These are phyloP conservation scores for Amphiprion ocellaris DNA, from an alignment of 2,113 vertebrate genomes.

Conservation along the genomic window DNA sequence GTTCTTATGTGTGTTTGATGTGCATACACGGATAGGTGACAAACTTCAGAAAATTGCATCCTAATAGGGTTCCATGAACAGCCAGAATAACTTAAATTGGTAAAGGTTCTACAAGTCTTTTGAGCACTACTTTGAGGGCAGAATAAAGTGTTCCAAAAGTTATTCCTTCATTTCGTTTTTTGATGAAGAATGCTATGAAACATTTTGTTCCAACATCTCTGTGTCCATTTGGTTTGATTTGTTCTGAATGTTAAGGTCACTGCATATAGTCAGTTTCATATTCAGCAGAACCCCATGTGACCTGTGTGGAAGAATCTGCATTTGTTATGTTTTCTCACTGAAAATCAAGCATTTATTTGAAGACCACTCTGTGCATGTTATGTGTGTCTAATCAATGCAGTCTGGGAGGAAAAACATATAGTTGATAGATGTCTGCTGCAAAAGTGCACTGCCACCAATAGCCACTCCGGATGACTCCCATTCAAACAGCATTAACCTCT, in stretches of 20 bases:
- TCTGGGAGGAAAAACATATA: background rate
- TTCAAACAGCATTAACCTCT: background rate
- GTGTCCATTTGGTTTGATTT: background rate
- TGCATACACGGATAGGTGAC: background rate
- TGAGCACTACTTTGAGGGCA: background rate
- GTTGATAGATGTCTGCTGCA: slow-evolving; percentile 23
- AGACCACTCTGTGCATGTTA: too few relatives aligned
- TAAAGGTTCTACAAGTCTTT: too few relatives aligned
- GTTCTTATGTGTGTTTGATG: slow-evolving; percentile 11
- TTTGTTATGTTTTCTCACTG: too few relatives aligned
- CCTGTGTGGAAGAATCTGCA: too few relatives aligned
- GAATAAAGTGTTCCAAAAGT: background rate
- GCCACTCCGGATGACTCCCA: background rate
- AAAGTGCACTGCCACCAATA: slow-evolving; percentile 11
- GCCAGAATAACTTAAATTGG: background rate
- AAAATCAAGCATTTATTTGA: too few relatives aligned
- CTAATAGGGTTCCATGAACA: background rate
- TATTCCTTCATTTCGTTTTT: background rate
- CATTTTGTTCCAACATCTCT: background rate
- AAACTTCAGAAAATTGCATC: background rate
- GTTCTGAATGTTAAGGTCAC: background rate
- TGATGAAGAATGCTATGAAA: background rate
- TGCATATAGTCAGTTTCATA: background rate
- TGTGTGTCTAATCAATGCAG: too few relatives aligned
- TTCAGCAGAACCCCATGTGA: too few relatives aligned